Evolutionary conservation across 2,113 vertebrate species (phyloP), one percentile per base, ranked within the genome.

Genomic region (Aythya baeri): DNA sequence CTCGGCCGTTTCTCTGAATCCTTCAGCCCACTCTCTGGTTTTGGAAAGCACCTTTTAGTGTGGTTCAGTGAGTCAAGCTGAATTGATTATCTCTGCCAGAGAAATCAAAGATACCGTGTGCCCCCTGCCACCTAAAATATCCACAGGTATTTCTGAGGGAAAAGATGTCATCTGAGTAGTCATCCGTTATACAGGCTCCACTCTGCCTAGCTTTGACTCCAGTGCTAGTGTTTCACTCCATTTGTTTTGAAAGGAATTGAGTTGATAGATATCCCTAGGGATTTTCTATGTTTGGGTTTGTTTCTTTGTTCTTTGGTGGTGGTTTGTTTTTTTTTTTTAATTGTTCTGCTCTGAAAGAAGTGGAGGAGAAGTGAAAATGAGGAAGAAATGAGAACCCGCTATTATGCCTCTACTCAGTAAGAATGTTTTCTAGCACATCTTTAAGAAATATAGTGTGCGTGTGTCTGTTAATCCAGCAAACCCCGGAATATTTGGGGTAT

Each of bases 11-110:
- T 13, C 11, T 91, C 62, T 75, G 52, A 91, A 63, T 71, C 23
- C 32, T 72, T 89, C 62, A 72, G 29, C 29, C 22, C 0, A 0
- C 9, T 73, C 17, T 59, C 36, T 92, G 0, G 65, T 93, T 29
- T 73, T 44, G 46, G 29, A 66, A 83, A 44, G 8, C 49, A 25
- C 44, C 11, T 86, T 78, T 66, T 82, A 23, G 55, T 36, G 31
- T 36, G 29, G 21, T 84, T 4, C 9, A 50, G 27, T 31, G 67
- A 83, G 32, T 82, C 62, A 62, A 32, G 29, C 34, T 15, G 38
- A 80, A 76, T 27, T 54, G 49, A 36, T 89, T 72, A 14, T 21
- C 9, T 46, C 41, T 36, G 20, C 49, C 65, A 73, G 55, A 80
- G 12, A 38, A 26, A 67, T 21, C 36, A 15, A 83, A 88, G 17